phyloP scores from a whole-genome alignment of 2,888 invertebrate species.

The Pristionchus japonicus region DNA sequence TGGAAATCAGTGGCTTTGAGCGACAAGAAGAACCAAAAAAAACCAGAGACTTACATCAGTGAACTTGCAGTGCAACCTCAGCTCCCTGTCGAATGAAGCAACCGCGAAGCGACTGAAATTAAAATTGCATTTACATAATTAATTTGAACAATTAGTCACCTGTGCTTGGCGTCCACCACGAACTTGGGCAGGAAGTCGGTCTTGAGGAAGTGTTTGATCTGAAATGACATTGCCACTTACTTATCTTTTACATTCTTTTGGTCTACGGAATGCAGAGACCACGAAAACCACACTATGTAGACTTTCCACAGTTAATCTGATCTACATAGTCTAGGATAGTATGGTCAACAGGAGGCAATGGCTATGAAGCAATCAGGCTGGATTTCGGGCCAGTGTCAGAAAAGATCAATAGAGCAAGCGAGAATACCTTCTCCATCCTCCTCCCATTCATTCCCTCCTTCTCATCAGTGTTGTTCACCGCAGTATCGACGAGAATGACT shows the following conservation, averaged over 20 bases:
- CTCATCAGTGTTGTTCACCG: constrained; percentile 6
- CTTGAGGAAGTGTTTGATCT: constrained; percentile 16
- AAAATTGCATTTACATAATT: too few relatives aligned
- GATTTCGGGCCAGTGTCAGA: too few relatives aligned
- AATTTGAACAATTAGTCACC: too few relatives aligned
- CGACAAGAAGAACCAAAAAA: not conserved
- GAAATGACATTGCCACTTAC: not conserved
- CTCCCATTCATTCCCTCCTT: constrained; percentile 4
- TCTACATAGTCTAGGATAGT: too few relatives aligned
- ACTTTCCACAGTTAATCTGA: too few relatives aligned
- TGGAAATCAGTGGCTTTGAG: too few relatives aligned
- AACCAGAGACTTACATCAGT: not conserved
- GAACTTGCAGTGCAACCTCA: constrained; percentile 31
- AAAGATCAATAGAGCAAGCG: too few relatives aligned
- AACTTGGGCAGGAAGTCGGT: not conserved
- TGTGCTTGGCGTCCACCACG: constrained; percentile 13
- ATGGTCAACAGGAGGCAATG: too few relatives aligned
- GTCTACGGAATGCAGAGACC: not conserved
- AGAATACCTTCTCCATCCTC: not conserved
- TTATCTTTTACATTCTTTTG: not conserved
- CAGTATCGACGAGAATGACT: constrained; percentile 19
- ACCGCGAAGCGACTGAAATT: constrained; percentile 31
- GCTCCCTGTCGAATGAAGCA: constrained; percentile 22
- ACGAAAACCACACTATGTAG: too few relatives aligned
- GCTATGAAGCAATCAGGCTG: too few relatives aligned